phyloP scores from a whole-genome alignment of 2,113 vertebrate genomes.

The Hippotragus niger region DNA sequence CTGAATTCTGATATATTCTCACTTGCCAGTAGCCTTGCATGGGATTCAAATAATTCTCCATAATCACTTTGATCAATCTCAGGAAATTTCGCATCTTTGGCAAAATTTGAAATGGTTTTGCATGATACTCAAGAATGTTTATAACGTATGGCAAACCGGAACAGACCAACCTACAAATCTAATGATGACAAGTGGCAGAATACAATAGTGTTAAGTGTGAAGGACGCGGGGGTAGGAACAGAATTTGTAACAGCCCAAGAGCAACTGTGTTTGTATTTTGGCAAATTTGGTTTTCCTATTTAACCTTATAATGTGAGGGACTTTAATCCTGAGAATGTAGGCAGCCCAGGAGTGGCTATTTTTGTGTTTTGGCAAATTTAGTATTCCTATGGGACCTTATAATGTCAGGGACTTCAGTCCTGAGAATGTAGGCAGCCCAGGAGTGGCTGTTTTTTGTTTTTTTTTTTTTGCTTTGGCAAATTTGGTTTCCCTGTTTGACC shows the following conservation, averaged over 20 bases:
- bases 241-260: not conserved
- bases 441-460: accelerated
- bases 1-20: not conserved
- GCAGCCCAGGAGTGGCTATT: not conserved
- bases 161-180: not conserved
- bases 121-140: not conserved
- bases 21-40: not conserved
- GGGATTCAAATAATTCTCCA: conserved; percentile 14
- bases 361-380: not conserved
- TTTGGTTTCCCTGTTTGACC: not conserved
- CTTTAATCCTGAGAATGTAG: not conserved
- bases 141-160: not conserved
- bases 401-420: not conserved
- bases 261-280: no score
- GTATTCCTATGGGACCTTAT: not conserved
- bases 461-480: not conserved
- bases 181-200: accelerated
- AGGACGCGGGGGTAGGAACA: accelerated
- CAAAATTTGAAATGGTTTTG: not conserved
- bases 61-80: conserved; percentile 52
- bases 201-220: accelerated
- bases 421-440: not conserved
- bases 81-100: conserved; percentile 41
- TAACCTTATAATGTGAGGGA: not conserved
- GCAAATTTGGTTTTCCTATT: not conserved